Percentiles rank a stretch among this genome's conserved stretches.
These are phyloP conservation scores for Pogona vitticeps DNA, from an alignment of 2,113 vertebrate genomes.

Conservation along the genomic window DNA sequence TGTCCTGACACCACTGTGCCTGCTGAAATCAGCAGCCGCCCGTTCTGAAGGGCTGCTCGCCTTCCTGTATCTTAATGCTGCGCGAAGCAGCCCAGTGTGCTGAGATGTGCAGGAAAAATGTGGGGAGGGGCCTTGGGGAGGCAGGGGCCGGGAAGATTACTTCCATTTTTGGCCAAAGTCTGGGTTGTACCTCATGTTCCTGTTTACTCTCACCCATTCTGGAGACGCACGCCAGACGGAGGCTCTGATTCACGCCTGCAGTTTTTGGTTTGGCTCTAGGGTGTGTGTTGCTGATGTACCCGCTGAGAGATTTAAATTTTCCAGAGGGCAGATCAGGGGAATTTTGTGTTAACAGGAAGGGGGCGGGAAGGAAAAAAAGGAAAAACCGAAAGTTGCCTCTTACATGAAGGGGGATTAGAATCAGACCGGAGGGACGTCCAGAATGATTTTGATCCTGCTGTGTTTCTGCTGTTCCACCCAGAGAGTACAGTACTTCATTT, in stretches of 20 bases:
- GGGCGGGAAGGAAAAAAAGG: no score
- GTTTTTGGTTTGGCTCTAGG: not conserved
- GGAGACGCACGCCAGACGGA: not conserved
- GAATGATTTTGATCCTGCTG: not conserved
- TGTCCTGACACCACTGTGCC: not conserved
- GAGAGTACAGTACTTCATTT: not conserved
- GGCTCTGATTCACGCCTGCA: not conserved
- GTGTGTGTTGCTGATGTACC: no score
- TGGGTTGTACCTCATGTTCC: not conserved
- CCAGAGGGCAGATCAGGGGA: not conserved
- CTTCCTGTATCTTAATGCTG: not conserved
- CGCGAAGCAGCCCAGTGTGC: not conserved
- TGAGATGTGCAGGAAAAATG: not conserved
- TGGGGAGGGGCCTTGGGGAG: constrained; percentile 23
- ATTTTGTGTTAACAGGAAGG: not conserved
- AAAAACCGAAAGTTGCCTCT: not conserved
- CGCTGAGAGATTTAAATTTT: no score
- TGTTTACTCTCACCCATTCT: not conserved
- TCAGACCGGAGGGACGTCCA: not conserved
- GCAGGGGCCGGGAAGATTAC: not conserved
- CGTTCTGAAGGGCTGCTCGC: not conserved
- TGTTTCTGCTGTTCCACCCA: not conserved
- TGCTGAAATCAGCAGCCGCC: not conserved
- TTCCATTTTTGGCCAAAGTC: constrained; percentile 44
- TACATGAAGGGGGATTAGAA: not conserved